Evolutionary conservation across 1,140 invertebrate genomes (phyloP), one percentile per base, ranked within the genome.

Genomic region (Zaprionus africanus): DNA sequence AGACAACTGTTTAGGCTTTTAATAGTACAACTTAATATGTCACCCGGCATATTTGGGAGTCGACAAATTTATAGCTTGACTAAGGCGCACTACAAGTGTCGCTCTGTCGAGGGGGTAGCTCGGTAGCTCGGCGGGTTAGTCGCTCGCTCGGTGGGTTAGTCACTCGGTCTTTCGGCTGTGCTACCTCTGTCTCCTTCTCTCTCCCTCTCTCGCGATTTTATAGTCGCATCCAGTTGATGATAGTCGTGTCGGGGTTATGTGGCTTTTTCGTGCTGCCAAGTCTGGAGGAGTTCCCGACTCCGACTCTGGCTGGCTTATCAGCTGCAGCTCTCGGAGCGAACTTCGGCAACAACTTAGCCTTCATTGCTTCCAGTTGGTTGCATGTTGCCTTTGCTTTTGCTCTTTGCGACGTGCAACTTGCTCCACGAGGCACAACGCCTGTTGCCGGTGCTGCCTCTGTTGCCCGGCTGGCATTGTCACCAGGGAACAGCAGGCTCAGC

Each of bases 311-410:
- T 63, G 67, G 73, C 73, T 76, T 76, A 76, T 76, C 73, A 76
- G 68, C 60, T 68, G 41, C 31, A 63, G 15, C 46, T 59, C 57
- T 38, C 67, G 66, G 59, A 78, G 51, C 77, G 76, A 82, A 82
- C 64, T 81, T 78, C 83, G 79, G 80, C 77, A 82, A 88, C 80
- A 87, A 87, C 83, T 87, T 88, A 83, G 87, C 81, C 81, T 87
- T 87, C 83, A 87, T 87, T 87, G 83, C 86, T 87, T 87, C 84
- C 84, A 87, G 80, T 86, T 87, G 80, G 83, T 84, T 87, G 83
- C 67, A 75, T 77, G 38, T 80, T 56, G 17, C 43, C 11, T 41
- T 41, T 46, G 41, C 41, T 43, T 41, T 15, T 41, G 5, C 38
- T 41, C n/a, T 17, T 17, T 73, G 36, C 34, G 26, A 54, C 78